A percentile compares a stretch with the other conserved stretches of the same genome.
phyloP scores from a whole-genome alignment of 2,888 invertebrate genomes.

The Mythimna albipuncta region DNA sequence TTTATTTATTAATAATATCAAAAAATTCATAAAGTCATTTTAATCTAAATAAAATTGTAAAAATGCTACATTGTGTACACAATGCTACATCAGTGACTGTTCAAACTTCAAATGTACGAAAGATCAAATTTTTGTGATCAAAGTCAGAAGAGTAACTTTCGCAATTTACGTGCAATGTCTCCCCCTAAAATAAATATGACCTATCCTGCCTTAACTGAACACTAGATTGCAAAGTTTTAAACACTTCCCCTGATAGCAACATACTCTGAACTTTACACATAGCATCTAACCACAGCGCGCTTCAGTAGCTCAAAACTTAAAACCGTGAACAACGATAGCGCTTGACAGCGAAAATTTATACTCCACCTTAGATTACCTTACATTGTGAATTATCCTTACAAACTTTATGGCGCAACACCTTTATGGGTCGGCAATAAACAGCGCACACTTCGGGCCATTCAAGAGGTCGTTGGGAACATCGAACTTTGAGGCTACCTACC shows the following conservation, averaged over 20 bases:
- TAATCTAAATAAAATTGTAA: too few species aligned
- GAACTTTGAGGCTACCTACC: conserved; percentile 3
- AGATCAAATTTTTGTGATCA: not conserved
- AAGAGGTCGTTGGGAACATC: conserved; percentile 57
- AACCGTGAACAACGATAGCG: conserved; percentile 37
- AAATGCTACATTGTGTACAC: too few species aligned
- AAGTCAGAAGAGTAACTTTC: not conserved
- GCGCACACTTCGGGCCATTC: conserved; percentile 61
- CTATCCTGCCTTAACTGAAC: not conserved
- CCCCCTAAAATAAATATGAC: not conserved
- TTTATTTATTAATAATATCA: too few species aligned
- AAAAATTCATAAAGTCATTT: too few species aligned
- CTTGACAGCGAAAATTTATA: conserved; percentile 51
- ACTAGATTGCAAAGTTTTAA: conserved; percentile 23
- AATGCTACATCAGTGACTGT: too few species aligned
- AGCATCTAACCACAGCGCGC: conserved; percentile 13
- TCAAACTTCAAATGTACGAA: too few species aligned
- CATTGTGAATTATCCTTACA: conserved; percentile 52
- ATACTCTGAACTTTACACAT: conserved; percentile 10
- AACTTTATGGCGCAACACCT: conserved; percentile 63
- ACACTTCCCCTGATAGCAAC: conserved; percentile 16
- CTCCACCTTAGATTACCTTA: conserved; percentile 46
- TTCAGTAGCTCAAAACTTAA: conserved; percentile 41
- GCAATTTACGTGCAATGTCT: not conserved
- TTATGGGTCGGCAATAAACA: conserved; percentile 70